Base-by-base conservation (phyloP, 2,888 invertebrate genomes). In the Crioceris asparagi region DNA sequence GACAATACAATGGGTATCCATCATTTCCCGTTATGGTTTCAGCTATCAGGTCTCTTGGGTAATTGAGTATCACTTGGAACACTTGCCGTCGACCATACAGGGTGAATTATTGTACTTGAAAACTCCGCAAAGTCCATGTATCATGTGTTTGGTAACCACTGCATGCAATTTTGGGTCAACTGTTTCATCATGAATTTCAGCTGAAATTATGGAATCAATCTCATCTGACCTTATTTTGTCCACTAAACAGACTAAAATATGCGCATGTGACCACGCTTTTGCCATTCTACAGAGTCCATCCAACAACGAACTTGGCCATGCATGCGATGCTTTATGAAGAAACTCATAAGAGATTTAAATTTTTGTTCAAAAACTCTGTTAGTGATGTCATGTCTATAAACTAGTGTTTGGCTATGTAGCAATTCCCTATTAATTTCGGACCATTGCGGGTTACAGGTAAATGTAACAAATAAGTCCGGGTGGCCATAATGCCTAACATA, bases 101-200 rank as follows among this genome's bases (percentile, higher is more conserved):
- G n/a, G n/a, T n/a, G n/a, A n/a, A n/a, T n/a, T n/a, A n/a, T 21
- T 16, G 5, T 27, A 32, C 11, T 40, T 40, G 1, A 26, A 2
- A 2, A 10, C 12, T 1, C 62, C 63, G 47, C 64, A 63, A 29
- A 64, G 62, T 25, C 62, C 62, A 55, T 66, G 63, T 23, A 58
- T 49, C 57, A 64, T 66, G 35, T 35, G 12, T 40, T 44, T 55
- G 51, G 29, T 33, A 16, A 45, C 35, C 11, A 33, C 29, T 8
- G 23, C 30, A 15, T 40, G 17, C 19, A 40, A 17, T 8, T 34
- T 18, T 8, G 21, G 21, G 8, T 36, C 33, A 3, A n/a, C n/a
- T 1, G 21, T 3, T 3, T 3, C 3, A 23, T 33, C 33, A 3
- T 36, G 40, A 16, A 32, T 36, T 15, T 36, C 36, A 1, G 36